These are phyloP conservation scores for Danio kyathit DNA, from an alignment of 2,797 vertebrate genomes.

Conservation along the genomic window DNA sequence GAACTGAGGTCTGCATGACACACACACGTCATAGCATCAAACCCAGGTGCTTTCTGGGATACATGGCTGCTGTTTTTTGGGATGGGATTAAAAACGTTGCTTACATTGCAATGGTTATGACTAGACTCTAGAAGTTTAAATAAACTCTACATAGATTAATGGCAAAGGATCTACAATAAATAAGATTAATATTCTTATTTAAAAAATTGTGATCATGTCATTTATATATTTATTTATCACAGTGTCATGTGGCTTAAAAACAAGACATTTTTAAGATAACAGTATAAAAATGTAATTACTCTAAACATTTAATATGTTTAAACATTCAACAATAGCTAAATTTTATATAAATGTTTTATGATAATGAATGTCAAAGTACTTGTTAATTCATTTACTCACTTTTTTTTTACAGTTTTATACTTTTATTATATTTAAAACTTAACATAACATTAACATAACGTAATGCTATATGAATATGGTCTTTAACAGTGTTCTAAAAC, in stretches of 20 bases:
- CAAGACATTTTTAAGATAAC: background rate
- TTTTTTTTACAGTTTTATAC: too few species aligned
- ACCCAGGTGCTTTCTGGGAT: constrained; percentile 17
- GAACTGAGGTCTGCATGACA: constrained; percentile 41
- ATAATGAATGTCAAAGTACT: too few species aligned
- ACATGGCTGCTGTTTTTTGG: background rate
- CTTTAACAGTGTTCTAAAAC: too few species aligned
- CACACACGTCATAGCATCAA: constrained; percentile 46
- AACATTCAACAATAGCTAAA: too few species aligned
- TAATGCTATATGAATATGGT: too few species aligned
- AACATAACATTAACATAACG: too few species aligned
- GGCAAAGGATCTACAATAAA: background rate
- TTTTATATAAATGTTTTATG: too few species aligned
- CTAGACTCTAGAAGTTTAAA: background rate
- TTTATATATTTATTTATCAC: background rate
- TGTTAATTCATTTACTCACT: too few species aligned
- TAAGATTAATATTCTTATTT: background rate
- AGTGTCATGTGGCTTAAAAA: background rate
- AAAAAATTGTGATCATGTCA: background rate
- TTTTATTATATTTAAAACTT: too few species aligned
- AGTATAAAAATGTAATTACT: background rate
- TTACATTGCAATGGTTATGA: background rate
- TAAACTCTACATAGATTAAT: background rate
- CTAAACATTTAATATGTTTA: too few species aligned
- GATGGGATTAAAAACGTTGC: background rate